Base-by-base conservation (phyloP, 2,113 vertebrate genomes). In the Silurus asotus region DNA sequence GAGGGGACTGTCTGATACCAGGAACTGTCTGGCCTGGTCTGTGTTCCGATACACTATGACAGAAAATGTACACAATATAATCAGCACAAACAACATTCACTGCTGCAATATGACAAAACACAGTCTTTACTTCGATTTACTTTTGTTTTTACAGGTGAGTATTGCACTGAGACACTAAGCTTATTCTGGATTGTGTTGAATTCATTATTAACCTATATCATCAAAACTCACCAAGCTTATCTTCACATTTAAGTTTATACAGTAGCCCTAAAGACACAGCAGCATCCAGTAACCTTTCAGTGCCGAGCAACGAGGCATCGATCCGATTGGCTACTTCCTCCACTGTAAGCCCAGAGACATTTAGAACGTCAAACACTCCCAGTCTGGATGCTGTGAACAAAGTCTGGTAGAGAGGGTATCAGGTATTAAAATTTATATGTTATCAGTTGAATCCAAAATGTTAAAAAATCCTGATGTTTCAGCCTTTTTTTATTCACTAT, bases 381-480 rank as follows among this genome's bases (percentile, higher is more conserved):
- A 99, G 88, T 88, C 94, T 94, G 89, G 94, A 96, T 0, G 97
- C 97, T 1, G 94, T 93, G 87, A 98, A 96, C 25, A 99, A 92
- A 8, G 94, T 95, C 98, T 99, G 92, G 80, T 64, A 88, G 65
- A 89, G 4, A 86, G 72, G 5, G 48, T 5, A n/a, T 14, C 23
- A 58, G 14, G 20, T 28, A 51, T 84, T 65, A 65, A 17, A 49
- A 59, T 28, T 1, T 0, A 59, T n/a, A 4, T 48, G 49, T 3
- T 0, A 48, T 37, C 19, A 8, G 19, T 25, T 19, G 7, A 13
- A 75, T 20, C 20, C 19, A 51, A 37, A 37, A 37, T 37, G 37
- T 37, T 37, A 67, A 67, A 5, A 67, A 67, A 45, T 48, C 65
- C 65, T 37, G 65, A 70, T 19, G 8, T 70, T 70, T 70, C 28